Base-by-base conservation (phyloP, 2,888 invertebrate genomes). In the Tipula confusa region DNA sequence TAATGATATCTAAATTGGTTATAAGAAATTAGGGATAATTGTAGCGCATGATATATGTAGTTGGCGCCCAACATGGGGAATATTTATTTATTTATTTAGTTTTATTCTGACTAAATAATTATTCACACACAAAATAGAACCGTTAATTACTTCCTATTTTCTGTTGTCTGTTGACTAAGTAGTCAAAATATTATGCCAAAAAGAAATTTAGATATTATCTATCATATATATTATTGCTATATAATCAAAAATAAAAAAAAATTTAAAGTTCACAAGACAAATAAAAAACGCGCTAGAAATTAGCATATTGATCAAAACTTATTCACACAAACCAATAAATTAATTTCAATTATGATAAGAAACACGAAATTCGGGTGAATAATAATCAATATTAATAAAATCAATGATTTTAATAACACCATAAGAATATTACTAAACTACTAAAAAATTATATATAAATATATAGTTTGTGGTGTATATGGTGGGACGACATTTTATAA, bases 321-420 rank as follows among this genome's bases (percentile, higher is more conserved):
- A 64, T 2, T 24, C 24, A 24, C 64, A 24, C 64, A 64, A 24
- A 64, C 64, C 9, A 64, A 24, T 64, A 64, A 64, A 64, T 64
- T 24, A 64, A 11, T 64, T 1, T 64, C 15, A 64, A 64, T 64
- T 64, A 64, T 64, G 64, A 64, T 64, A 64, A 64, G 64, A 64
- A 64, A 64, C 64, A 24, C 24, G 64, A 64, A 64, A 9, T 64
- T 64, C 64, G 64, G 64, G 24, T 64, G 64, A 64, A 24, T 24
- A 43, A 64, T 64, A 64, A 64, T 64, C 64, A 64, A 64, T 64
- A 64, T 24, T 64, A 64, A 64, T 64, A 64, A 64, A 64, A 64
- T 9, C 64, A 64, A 64, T 64, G 64, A 64, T 64, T 64, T 64
- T 64, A 64, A 64, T 64, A 64, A 64, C 64, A 64, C 64, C 64